Evolutionary conservation across 2,113 vertebrate species (phyloP), one percentile per base, ranked within the genome.

Genomic region (Procavia capensis): DNA sequence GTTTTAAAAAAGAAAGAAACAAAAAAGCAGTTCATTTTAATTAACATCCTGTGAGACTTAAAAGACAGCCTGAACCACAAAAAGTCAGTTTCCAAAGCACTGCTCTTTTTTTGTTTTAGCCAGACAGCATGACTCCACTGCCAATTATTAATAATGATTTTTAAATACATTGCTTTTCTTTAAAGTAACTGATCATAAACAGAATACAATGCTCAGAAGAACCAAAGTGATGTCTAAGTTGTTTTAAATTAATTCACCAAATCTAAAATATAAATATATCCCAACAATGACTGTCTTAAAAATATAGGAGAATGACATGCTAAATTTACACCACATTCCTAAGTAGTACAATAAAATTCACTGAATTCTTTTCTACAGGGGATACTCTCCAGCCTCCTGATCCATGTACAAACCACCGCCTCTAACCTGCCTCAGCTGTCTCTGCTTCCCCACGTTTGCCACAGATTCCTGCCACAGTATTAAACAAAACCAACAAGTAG

Each of bases 61-160:
- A 96, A 97, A 96, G 93, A 91, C 96, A 79, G 93, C 20, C 74
- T 95, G 92, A 97, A 94, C 96, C 96, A 96, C 96, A 96, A 92
- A 88, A 94, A 75, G 94, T 95, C 91, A 76, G 88, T 97, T 93
- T 96, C 90, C 68, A 85, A 95, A 89, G 96, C 0, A 3, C 63
- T 63, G 45, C 61, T 93, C 45, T 16, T 95, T 95, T 95, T 95
- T 96, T 17, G 87, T 93, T 95, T 89, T 87, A 94, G 75, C 94
- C 86, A 97, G 96, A 96, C 95, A 95, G 54, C 7, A 9, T 72
- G 94, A 94, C 96, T 97, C 97, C 91, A 89, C 41, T 76, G n/a
- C 61, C 91, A 96, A 91, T 96, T 95, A 85, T 87, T 88, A 93
- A 87, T 20, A 20, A 41, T 91, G 70, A 84, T 87, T 94, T 88